These are phyloP conservation scores for Bungarus multicinctus DNA, from an alignment of 2,113 vertebrate genomes.

Conservation along the genomic window DNA sequence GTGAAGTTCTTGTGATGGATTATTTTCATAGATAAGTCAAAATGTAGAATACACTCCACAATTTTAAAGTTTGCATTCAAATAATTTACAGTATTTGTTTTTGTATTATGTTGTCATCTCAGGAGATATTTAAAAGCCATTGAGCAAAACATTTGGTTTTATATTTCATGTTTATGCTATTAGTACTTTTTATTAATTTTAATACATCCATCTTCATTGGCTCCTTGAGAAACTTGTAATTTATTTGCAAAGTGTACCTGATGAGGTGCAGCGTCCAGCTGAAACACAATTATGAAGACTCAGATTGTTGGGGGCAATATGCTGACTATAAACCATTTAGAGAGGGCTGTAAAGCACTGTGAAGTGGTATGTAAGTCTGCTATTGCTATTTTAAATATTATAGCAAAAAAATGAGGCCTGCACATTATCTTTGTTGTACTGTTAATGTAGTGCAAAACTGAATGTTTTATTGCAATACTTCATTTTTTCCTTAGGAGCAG, in stretches of 20 bases:
- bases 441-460: constrained; percentile 38
- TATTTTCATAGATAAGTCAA: neutral
- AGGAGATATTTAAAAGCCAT: neutral
- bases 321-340: too few relatives aligned
- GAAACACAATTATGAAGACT: constrained; percentile 1
- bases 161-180: constrained; percentile 46
- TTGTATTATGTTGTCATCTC: neutral
- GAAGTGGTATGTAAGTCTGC: too few relatives aligned
- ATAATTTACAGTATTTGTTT: neutral
- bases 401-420: neutral
- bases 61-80: neutral
- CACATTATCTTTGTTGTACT: neutral
- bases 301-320: too few relatives aligned
- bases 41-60: neutral
- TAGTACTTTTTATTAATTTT: constrained; percentile 37
- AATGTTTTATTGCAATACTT: constrained; percentile 17
- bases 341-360: too few relatives aligned
- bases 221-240: constrained; percentile 50
- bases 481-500: constrained; percentile 81
- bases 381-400: neutral
- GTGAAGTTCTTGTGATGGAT: neutral
- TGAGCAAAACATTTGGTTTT: constrained; percentile 32
- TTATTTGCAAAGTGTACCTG: constrained; percentile 43
- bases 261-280: constrained; percentile 40
- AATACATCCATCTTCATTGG: constrained; percentile 42